Evolutionary conservation across 2,113 vertebrate species (phyloP).

Genomic region (Salvelinus namaycush): DNA sequence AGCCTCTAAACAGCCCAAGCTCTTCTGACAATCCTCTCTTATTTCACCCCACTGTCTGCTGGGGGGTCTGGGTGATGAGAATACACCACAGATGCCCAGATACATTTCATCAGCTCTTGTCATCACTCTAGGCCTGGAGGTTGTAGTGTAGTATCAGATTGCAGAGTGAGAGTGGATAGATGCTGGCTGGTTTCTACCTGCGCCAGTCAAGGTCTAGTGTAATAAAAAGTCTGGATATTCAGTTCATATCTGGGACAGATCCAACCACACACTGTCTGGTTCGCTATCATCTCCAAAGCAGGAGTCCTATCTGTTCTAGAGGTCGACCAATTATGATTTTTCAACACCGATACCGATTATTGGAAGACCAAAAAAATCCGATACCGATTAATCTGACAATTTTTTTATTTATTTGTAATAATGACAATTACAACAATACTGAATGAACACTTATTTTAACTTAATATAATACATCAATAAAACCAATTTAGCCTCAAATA

Average conservation of each 20-base stretch:
- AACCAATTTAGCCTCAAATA: no score
- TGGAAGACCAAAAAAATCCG: no score
- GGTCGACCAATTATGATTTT: no score
- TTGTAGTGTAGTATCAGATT: slow-evolving; percentile 23
- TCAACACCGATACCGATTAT: no score
- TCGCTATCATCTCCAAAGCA: no score
- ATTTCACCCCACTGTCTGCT: slow-evolving; percentile 45
- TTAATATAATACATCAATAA: no score
- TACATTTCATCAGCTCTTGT: slow-evolving; percentile 38
- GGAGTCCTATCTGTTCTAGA: no score
- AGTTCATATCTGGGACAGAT: not conserved
- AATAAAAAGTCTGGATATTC: not conserved
- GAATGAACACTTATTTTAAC: no score
- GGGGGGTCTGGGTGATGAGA: slow-evolving; percentile 10
- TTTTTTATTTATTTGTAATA: no score
- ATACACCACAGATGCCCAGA: slow-evolving; percentile 1
- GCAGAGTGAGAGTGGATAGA: slow-evolving; percentile 1
- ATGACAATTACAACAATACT: no score
- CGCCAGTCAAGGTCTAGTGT: not conserved
- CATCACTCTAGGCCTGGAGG: slow-evolving; percentile 12
- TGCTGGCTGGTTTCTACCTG: not conserved
- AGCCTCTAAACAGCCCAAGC: slow-evolving; percentile 24
- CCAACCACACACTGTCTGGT: no score
- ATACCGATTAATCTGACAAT: no score
- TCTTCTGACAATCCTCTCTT: slow-evolving; percentile 27